Conservation (phyloP, 2,797 vertebrate genomes). For the Notolabrus celidotus region DNA sequence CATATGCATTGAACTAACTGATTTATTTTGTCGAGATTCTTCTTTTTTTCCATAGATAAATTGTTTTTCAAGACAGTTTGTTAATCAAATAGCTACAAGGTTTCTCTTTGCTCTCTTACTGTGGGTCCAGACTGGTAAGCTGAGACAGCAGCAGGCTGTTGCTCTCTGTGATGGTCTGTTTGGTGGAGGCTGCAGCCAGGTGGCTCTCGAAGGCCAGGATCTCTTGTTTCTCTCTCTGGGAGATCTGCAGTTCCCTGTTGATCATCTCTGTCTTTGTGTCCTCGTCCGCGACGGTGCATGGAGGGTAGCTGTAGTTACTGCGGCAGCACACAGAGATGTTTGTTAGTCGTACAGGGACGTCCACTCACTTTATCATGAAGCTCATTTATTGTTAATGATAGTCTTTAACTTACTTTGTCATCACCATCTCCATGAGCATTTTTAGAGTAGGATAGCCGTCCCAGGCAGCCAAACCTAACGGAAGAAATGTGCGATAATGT, state of each 20-base stretch:
- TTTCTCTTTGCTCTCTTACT: slow-evolving; percentile 83
- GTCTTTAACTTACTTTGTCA: slow-evolving; percentile 98
- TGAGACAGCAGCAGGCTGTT: slow-evolving; percentile 97
- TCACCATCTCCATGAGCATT: slow-evolving; percentile 99
- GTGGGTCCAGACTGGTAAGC: slow-evolving; percentile 96
- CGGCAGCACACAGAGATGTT: neutral
- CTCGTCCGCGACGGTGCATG: slow-evolving; percentile 95
- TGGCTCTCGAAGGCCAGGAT: slow-evolving; percentile 98
- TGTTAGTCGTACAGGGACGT: neutral
- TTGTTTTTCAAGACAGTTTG: too few species aligned
- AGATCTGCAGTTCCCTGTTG: slow-evolving; percentile 93
- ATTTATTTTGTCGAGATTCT: too few species aligned
- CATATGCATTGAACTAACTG: too few species aligned
- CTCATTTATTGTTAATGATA: fast-evolving
- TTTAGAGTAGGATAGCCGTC: slow-evolving; percentile 97
- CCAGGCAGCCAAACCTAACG: slow-evolving; percentile 96
- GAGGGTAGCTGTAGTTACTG: slow-evolving; percentile 97
- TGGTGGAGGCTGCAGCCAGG: slow-evolving; percentile 96
- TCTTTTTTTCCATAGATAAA: too few species aligned
- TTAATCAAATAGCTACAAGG: too few species aligned
- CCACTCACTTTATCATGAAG: neutral
- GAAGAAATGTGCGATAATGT: too few species aligned
- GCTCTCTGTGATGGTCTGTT: slow-evolving; percentile 98
- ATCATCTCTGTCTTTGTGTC: slow-evolving; percentile 97
- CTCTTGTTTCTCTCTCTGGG: slow-evolving; percentile 97